These are phyloP conservation scores for Drosophila putrida DNA, from an alignment of 2,888 invertebrate species.

Conservation along the genomic window DNA sequence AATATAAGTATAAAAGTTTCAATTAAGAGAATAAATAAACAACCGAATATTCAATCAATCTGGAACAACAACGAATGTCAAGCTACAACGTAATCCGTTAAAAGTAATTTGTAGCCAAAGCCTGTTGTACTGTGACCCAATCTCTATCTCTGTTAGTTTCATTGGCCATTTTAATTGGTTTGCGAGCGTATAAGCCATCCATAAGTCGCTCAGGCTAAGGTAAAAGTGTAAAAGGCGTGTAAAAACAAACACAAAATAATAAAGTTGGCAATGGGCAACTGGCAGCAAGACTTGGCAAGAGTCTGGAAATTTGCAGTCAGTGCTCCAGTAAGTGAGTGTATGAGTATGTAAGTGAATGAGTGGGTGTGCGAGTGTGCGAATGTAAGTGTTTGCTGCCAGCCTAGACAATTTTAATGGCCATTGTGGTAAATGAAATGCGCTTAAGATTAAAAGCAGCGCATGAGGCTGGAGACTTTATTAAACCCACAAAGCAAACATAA, in stretches of 20 bases:
- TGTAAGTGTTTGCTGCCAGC: constrained; percentile 29
- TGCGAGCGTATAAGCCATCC: constrained; percentile 67
- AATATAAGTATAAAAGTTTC: no score
- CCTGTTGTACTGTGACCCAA: background rate
- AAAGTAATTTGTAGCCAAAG: constrained; percentile 67
- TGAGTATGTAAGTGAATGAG: constrained; percentile 3
- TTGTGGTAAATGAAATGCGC: constrained; percentile 80
- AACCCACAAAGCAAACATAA: constrained; percentile 75
- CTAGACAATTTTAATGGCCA: constrained; percentile 72
- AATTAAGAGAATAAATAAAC: background rate
- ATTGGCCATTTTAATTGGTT: constrained; percentile 76
- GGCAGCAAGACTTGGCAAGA: constrained; percentile 29
- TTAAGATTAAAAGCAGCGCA: constrained; percentile 73
- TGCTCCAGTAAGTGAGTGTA: constrained; percentile 14
- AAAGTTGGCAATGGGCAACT: constrained; percentile 40
- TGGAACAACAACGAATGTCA: background rate
- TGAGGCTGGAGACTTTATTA: constrained; percentile 60
- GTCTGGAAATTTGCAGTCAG: constrained; percentile 20
- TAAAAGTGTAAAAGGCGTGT: constrained; percentile 36
- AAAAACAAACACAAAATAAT: constrained; percentile 32
- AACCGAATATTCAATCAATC: constrained; percentile 16
- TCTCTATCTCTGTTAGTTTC: constrained; percentile 31
- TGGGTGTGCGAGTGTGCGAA: background rate
- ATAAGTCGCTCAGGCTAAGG: constrained; percentile 61
- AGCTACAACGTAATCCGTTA: constrained; percentile 46